Conservation (phyloP, 2,888 invertebrate genomes). For the Harmothoe impar region DNA sequence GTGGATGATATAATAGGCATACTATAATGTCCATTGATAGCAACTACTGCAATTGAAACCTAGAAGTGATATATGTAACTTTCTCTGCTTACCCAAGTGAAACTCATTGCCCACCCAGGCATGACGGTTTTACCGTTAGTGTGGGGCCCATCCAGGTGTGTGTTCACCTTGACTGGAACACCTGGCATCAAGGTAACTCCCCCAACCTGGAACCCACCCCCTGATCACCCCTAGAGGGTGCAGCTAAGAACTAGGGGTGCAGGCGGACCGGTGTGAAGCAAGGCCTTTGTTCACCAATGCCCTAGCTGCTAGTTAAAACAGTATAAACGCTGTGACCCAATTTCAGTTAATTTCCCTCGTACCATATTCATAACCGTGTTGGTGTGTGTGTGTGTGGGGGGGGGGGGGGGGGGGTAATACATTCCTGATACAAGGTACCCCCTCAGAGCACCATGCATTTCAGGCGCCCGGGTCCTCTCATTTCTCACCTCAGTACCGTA, state of each 20-base stretch:
- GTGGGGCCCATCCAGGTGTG: background rate
- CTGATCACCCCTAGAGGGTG: background rate
- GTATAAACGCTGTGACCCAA: constrained; percentile 16
- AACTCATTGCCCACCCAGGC: constrained; percentile 15
- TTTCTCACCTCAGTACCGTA: too few relatives aligned
- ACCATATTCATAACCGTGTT: background rate
- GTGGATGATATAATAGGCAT: too few relatives aligned
- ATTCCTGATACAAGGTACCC: too few relatives aligned
- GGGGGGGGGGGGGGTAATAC: too few relatives aligned
- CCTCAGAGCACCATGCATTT: too few relatives aligned
- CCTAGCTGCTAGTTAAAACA: constrained; percentile 31
- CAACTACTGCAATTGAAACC: too few relatives aligned
- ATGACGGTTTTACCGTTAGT: constrained; percentile 30
- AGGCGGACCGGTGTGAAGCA: background rate
- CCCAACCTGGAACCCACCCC: background rate
- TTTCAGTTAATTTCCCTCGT: background rate
- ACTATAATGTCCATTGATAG: too few relatives aligned
- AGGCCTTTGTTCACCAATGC: background rate
- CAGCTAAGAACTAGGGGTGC: background rate
- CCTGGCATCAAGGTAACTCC: constrained; percentile 9
- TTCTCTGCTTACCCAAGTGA: background rate
- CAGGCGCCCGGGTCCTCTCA: too few relatives aligned
- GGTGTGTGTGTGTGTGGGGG: too few relatives aligned
- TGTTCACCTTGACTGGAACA: background rate
- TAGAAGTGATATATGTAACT: background rate